Evolutionary conservation across 1,140 invertebrate genomes (phyloP), one percentile per base, ranked within the genome.

Genomic region (Panagrolaimus sp.): DNA sequence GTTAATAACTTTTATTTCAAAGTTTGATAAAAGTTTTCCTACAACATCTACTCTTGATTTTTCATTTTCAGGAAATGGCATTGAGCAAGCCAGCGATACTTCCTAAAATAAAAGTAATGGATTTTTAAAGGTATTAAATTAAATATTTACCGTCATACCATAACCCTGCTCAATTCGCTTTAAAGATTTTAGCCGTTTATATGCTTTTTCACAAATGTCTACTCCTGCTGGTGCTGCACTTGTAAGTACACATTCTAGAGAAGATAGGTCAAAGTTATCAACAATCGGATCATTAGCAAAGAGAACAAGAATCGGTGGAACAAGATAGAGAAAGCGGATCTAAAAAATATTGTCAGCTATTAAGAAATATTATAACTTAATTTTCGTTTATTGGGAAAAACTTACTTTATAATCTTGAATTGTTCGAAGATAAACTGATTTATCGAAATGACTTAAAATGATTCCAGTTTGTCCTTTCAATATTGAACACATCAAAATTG

Each of bases 371-470:
- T 38, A 7, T 7, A 38, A 38, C 7, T 38, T 38, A 38, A 38
- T 38, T 38, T 38, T 4, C 31, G 2, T 38, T 38, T 3, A 51
- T 9, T 42, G 31, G 43, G 14, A 44, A 16, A 14, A 46, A 38
- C 20, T 53, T 70, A 89, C 85, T 84, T 87, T 87, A 65, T 88
- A 85, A 64, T 87, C 85, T 74, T 90, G 84, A 31, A 91, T 86
- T 0, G 87, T 84, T 68, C 86, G 86, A 3, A 91, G 84, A 77
- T 89, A 91, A 4, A 87, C 78, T 48, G 88, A 81, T 68, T 87
- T 86, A 11, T 91, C 87, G 83, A 93, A 94, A 83, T 87, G 88
- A 0, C 90, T 89, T 53, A 93, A 63, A 0, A 89, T 89, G 0
- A 92, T 84, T 25, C 91, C 65, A 77, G 89, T 89, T 0, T 84